Evolutionary conservation across 2,888 invertebrate genomes (phyloP), one percentile per base, ranked within the genome.

Genomic region (Brachyptera risi): DNA sequence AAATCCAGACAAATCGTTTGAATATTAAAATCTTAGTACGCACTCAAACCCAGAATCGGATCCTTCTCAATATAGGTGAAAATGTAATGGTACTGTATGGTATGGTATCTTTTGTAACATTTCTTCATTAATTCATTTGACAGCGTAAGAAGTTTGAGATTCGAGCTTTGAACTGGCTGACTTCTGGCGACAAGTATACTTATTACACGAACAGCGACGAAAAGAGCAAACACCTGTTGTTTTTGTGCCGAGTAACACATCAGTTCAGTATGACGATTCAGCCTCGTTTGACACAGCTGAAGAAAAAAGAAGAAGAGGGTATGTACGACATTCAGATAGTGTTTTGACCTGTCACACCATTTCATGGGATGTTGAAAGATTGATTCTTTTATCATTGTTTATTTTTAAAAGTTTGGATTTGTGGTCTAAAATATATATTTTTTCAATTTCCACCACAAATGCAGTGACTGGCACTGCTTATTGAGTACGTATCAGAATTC

Each of bases 141-240:
- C 74, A 85, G 83, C 86, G 95, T 71, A 96, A 96, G 78, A 97
- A 96, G 77, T 96, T 98, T 76, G 96, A 96, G 78, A 94, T 97
- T 70, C 86, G 93, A 65, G 91, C 93, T 9, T 89, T 91, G 61
- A 92, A 92, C 71, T 79, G 79, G 68, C 77, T 82, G 59, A 75
- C 76, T 50, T 74, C 75, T 19, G 73, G 71, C 26, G 89, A 88
- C 69, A 90, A 90, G 73, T 86, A 93, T 67, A 92, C 91, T 1
- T 83, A 96, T 66, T 97, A 92, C 76, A 92, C 96, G 2, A 87
- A 88, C 59, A 92, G 88, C 73, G 97, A 97, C 76, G 92, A 92
- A 73, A 95, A 96, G 76, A 94, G 96, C 73, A 90, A 95, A 78
- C 88, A 93, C 74, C 79, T 97, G 64, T 81, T 95, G 69, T 85